Evolutionary conservation across 2,797 vertebrate species (phyloP).

Genomic region (Tamandua tetradactyla): DNA sequence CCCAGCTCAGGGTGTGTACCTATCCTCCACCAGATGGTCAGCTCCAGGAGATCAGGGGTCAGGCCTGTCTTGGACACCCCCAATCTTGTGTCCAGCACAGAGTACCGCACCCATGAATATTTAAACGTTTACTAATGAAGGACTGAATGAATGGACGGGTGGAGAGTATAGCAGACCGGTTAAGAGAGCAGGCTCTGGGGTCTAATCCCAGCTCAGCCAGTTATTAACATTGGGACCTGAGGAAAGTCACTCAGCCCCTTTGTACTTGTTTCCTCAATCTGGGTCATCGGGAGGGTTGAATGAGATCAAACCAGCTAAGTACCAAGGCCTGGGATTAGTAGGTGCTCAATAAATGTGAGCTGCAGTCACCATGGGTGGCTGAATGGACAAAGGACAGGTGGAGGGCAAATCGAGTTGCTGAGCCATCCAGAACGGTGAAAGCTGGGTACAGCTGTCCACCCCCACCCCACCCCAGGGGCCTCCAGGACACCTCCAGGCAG

Average conservation of each 20-base stretch:
- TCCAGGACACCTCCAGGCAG: not conserved
- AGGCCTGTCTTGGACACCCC: not conserved
- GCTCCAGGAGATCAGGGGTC: not conserved
- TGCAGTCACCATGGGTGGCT: not conserved
- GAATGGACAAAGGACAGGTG: not conserved
- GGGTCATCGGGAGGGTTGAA: not conserved
- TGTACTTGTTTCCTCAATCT: not conserved
- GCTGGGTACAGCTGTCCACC: not conserved
- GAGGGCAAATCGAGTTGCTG: not conserved
- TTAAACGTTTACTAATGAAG: not conserved
- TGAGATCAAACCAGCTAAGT: not conserved
- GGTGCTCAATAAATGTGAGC: not conserved
- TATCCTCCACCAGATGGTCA: fast-evolving
- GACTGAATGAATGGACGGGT: not conserved
- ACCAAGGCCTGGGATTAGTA: not conserved
- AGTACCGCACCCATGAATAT: not conserved
- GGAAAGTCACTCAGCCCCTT: not conserved
- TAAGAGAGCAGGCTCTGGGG: not conserved
- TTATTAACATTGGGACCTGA: not conserved
- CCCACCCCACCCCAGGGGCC: not conserved
- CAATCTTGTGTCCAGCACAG: not conserved
- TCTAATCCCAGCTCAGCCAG: not conserved
- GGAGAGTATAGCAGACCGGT: not conserved
- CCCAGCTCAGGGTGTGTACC: not conserved
- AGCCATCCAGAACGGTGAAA: not conserved